phyloP scores from a whole-genome alignment of 2,113 vertebrate species.

The Rhynchomys soricoides region DNA sequence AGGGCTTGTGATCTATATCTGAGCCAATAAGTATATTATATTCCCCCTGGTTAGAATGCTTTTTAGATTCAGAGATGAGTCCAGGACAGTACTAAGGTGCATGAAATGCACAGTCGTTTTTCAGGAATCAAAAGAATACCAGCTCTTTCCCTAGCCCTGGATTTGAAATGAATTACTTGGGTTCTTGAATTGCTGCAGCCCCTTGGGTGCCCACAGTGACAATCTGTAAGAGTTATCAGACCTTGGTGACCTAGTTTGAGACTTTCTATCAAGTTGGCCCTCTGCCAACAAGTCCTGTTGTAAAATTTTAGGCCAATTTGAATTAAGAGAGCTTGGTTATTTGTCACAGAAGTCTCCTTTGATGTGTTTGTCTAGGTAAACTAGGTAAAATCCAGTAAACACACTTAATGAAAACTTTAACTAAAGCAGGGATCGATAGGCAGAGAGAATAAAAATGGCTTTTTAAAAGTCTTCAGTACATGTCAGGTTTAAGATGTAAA shows the following conservation, averaged over 20 bases:
- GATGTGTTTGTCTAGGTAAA: background rate
- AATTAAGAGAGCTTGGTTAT: constrained; percentile 33
- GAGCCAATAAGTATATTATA: background rate
- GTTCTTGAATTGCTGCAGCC: background rate
- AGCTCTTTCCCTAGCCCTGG: background rate
- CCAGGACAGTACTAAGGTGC: background rate
- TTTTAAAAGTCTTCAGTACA: constrained; percentile 16
- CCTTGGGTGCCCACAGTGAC: background rate
- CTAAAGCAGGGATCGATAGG: constrained; percentile 45
- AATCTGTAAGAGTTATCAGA: background rate
- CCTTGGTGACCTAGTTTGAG: background rate
- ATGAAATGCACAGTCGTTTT: background rate
- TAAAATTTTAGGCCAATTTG: constrained; percentile 41
- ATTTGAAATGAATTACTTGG: background rate
- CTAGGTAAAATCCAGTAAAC: constrained; percentile 46
- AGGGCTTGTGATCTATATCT: background rate
- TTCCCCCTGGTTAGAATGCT: background rate
- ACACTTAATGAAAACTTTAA: constrained; percentile 50
- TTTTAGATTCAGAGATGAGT: background rate
- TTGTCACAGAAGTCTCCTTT: constrained; percentile 26
- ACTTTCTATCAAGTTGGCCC: background rate
- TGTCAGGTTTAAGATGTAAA: constrained; percentile 4
- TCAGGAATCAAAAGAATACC: background rate
- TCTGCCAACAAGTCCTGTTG: background rate
- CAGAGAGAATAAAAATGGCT: background rate